Base-by-base conservation (phyloP, 37 sponge, comb jelly and placozoan genomes). In the Dysidea cf. avara region DNA sequence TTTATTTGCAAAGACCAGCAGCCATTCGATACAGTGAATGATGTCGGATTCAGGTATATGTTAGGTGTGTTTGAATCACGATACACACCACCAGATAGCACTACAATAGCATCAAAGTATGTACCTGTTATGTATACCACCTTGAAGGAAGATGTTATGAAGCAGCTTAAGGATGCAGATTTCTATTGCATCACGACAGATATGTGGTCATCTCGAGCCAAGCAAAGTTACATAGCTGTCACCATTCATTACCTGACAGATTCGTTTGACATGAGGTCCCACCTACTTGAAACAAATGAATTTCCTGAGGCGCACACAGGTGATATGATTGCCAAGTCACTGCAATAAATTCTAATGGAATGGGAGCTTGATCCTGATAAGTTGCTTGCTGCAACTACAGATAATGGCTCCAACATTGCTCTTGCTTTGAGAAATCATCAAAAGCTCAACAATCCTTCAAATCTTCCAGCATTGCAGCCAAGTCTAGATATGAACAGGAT, bases 161-260 rank as follows among this genome's bases (percentile, higher is more conserved):
- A 70, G 28, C n/a, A 17, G 14, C 35, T 3, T 78, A n/a, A n/a
- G n/a, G n/a, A n/a, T n/a, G n/a, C n/a, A n/a, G n/a, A n/a, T n/a
- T n/a, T n/a, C n/a, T n/a, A 26, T 52, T 57, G 58, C 3, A 32
- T 74, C 9, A 70, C 80, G 9, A 75, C 80, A 39, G 80, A 72
- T 49, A 17, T 75, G 52, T 78, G 80, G 80, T 70, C 80, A 36
- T 73, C 70, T 25, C 53, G 80, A 3, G 69, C 80, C 3, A 69
- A 66, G 9, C 59, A 78, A 39, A 59, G 70, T 2, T 78, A 78
- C 66, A 78, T 53, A 35, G 49, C 61, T 24, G 20, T 78, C 36
- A 78, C 80, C 1, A 32, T 66, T 22, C 80, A 78, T 52, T 73
- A 53, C 47, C 18, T 71, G 25, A 39, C 18, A n/a, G 50, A 5